These are phyloP conservation scores for Calyptomena viridis DNA, from an alignment of 2,113 vertebrate genomes.

Conservation along the genomic window DNA sequence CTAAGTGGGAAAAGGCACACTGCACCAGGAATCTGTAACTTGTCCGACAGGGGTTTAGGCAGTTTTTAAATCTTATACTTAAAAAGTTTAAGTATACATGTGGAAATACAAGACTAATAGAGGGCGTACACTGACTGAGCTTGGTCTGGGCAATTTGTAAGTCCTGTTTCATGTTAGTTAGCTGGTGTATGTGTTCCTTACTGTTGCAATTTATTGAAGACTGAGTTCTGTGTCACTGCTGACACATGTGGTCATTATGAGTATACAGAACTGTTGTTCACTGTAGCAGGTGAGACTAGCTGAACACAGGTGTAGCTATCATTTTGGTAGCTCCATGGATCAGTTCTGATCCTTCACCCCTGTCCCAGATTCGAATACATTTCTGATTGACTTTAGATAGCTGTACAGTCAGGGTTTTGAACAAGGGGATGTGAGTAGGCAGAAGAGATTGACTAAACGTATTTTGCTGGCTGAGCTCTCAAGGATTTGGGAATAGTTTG, in stretches of 20 bases:
- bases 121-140: not conserved
- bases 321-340: not conserved
- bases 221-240: not conserved
- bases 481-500: not conserved
- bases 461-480: not conserved
- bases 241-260: not conserved
- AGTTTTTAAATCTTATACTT: not conserved
- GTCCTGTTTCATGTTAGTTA: not conserved
- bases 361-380: accelerated
- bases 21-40: not conserved
- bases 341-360: not conserved
- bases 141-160: not conserved
- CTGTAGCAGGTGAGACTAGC: not conserved
- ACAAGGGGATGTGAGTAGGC: not conserved
- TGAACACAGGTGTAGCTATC: not conserved
- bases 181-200: not conserved
- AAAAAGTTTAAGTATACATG: not conserved
- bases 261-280: not conserved
- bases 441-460: not conserved
- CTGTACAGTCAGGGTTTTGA: not conserved
- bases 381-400: not conserved
- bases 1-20: not conserved
- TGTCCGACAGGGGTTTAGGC: not conserved
- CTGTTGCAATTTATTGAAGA: not conserved
- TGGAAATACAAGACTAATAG: not conserved